phyloP scores from a whole-genome alignment of 2,797 vertebrate genomes.

The Malacoctenus gilli region DNA sequence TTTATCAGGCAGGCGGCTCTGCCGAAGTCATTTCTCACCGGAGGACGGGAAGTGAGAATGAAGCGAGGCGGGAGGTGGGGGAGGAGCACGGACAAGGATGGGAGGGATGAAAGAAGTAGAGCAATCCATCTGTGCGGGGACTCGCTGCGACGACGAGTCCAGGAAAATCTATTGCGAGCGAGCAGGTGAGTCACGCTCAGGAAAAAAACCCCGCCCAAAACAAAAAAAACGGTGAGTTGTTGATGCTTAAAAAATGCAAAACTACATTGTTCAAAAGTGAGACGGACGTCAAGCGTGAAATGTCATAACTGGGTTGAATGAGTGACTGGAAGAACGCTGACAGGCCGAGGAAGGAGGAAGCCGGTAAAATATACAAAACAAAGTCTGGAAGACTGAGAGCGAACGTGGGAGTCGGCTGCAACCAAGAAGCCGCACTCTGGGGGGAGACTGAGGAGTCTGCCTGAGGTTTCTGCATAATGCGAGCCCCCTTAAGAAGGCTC shows the following conservation, averaged over 20 bases:
- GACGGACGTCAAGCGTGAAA: not conserved
- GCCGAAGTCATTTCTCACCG: constrained; percentile 56
- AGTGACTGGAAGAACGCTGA: constrained; percentile 4
- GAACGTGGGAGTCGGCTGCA: not conserved
- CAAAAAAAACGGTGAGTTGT: no score
- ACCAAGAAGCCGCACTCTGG: not conserved
- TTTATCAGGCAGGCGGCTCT: constrained; percentile 55
- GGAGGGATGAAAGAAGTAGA: constrained; percentile 38
- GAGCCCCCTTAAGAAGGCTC: constrained; percentile 51
- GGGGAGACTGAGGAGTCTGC: not conserved
- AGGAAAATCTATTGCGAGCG: constrained; percentile 25
- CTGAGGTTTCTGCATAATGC: constrained; percentile 52
- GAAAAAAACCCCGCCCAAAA: not conserved
- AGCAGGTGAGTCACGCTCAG: constrained; percentile 42
- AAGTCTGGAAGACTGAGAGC: not conserved
- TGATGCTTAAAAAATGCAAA: constrained; percentile 1
- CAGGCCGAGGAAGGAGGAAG: not conserved
- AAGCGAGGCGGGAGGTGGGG: constrained; percentile 45
- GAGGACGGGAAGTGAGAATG: constrained; percentile 32
- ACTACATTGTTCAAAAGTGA: constrained; percentile 5
- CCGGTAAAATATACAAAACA: not conserved
- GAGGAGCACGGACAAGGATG: constrained; percentile 40
- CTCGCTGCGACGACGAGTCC: constrained; percentile 33
- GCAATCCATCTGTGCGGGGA: constrained; percentile 60
- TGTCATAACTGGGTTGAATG: constrained; percentile 2